Conservation (phyloP, 2,113 vertebrate species). For the Dasyornis broadbenti region DNA sequence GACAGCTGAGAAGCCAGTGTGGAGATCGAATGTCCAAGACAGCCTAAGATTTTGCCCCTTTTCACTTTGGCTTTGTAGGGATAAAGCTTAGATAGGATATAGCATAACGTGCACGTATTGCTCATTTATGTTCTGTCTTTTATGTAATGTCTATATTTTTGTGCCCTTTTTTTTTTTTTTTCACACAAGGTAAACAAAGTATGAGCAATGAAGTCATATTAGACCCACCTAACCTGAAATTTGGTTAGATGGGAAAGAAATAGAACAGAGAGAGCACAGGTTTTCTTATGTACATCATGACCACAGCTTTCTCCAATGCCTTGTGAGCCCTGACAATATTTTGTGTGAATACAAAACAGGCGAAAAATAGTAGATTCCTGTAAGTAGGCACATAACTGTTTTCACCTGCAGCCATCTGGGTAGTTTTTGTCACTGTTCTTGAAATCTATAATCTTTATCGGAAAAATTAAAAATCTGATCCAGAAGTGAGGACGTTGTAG, state of each 20-base stretch:
- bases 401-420: not conserved
- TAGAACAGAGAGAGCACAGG: not conserved
- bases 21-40: not conserved
- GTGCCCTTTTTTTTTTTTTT: too few species aligned
- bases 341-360: not conserved
- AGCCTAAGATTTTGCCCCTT: not conserved
- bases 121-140: not conserved
- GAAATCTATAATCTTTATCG: not conserved
- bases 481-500: not conserved
- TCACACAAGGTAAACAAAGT: not conserved
- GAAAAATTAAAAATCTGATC: not conserved
- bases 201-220: not conserved
- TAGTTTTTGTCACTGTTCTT: not conserved
- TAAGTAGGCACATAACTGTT: not conserved
- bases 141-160: not conserved
- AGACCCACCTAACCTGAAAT: not conserved
- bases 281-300: not conserved
- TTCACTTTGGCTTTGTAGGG: not conserved
- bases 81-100: not conserved
- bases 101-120: not conserved
- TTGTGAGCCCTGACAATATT: not conserved
- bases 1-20: not conserved
- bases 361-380: not conserved
- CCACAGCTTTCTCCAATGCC: not conserved
- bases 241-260: not conserved